Evolutionary conservation across 2,888 invertebrate genomes (phyloP).

Genomic region (Cephonodes hylas): DNA sequence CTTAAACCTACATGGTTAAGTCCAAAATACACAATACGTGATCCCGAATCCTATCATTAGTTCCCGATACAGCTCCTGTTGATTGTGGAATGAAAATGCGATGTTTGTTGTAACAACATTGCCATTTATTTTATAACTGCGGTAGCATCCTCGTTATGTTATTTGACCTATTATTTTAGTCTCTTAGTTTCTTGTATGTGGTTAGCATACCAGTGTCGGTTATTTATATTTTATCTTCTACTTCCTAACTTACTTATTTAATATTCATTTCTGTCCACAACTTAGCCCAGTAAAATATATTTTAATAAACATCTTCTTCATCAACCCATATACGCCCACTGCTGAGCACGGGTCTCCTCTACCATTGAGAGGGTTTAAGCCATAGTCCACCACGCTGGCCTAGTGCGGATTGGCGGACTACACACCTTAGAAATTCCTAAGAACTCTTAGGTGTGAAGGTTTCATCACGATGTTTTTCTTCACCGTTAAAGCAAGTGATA

Average conservation of each 20-base stretch:
- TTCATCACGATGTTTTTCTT: no score
- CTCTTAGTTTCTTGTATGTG: background rate
- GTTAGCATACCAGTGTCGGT: background rate
- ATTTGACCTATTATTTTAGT: background rate
- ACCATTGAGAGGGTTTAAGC: no score
- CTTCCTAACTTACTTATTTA: background rate
- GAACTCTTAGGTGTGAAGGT: no score
- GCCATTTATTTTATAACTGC: conserved; percentile 14
- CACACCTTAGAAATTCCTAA: no score
- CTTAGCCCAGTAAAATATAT: no score
- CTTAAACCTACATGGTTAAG: conserved; percentile 29
- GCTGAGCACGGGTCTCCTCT: no score
- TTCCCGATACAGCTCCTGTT: conserved; percentile 35
- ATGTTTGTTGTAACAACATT: conserved; percentile 40
- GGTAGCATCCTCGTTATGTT: conserved; percentile 9
- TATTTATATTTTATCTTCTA: background rate
- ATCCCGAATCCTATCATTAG: conserved; percentile 32
- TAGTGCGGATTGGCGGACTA: no score
- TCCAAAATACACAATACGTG: conserved; percentile 17
- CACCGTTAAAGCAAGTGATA: no score
- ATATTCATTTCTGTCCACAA: background rate
- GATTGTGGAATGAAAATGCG: conserved; percentile 34
- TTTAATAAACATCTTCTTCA: no score
- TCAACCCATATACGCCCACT: no score
- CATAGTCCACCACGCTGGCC: no score